Base-by-base conservation (phyloP, 2,113 vertebrate species). In the Pica pica region DNA sequence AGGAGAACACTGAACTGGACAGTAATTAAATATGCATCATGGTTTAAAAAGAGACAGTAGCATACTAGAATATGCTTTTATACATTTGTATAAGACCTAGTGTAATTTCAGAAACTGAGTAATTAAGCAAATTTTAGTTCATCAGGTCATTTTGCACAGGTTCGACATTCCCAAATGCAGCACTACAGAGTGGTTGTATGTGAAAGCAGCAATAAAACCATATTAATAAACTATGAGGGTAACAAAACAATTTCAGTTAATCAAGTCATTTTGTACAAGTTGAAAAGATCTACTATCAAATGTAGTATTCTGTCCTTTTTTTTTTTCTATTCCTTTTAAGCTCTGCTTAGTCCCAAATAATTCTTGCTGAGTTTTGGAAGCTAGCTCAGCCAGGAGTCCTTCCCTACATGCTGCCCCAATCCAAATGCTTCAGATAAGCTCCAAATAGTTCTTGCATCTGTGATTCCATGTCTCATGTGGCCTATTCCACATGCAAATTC, bases 1-100 rank as follows among this genome's bases (percentile, higher is more conserved):
- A 19, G 99, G 99, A 35, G 99, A 99, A 80, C 99, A 99, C 82
- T 99, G 99, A 96, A 99, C 99, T 99, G 97, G 83, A 93, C 33
- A 55, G 69, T 6, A 44, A 63, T 89, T n/a, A 67, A 94, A 89
- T 3, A 85, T 6, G 17, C 20, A 88, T 30, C 28, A 83, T 26
- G 15, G 33, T 76, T 73, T 60, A 33, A 94, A 68, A 93, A n/a
- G 37, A 15, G 19, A 27, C 10, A 89, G 37, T 26, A 79, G 31
- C 49, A 65, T 6, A 28, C 16, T 6, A 57, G 26, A 88, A 57
- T 12, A 22, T 13, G n/a, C 26, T 35, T 87, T 84, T 16, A 41
- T 46, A 17, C 41, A 57, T 73, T 91, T 87, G 37, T 47, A 16
- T 16, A 85, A 39, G 31, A 41, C 22, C 6, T 56, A n/a, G 21